Percentiles rank a stretch among this genome's conserved stretches.
Evolutionary conservation across 2,888 invertebrate species (phyloP).

Genomic region (Dynastes tityus): DNA sequence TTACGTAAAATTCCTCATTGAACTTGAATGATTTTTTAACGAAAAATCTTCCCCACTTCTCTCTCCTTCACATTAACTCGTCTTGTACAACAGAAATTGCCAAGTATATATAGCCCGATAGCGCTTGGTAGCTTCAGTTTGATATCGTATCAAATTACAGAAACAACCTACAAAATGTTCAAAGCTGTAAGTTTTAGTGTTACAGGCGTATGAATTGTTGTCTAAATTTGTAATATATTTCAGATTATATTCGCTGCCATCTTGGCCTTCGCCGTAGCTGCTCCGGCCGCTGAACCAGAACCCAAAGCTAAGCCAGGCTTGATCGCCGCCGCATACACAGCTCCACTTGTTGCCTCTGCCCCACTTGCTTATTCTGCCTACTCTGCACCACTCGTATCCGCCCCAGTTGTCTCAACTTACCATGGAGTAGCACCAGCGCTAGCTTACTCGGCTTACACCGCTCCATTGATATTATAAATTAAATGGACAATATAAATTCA

Average conservation of each 20-base stretch:
- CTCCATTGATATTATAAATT: background rate
- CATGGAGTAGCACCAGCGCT: too few relatives aligned
- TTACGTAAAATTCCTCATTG: background rate
- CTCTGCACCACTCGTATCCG: slow-evolving; percentile 42
- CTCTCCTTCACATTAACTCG: background rate
- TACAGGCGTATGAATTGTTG: background rate
- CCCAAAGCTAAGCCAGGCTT: slow-evolving; percentile 55
- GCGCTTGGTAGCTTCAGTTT: slow-evolving; percentile 17
- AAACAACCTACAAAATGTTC: slow-evolving; percentile 44
- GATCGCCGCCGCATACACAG: slow-evolving; percentile 67
- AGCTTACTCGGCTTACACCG: too few relatives aligned
- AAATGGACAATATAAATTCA: too few relatives aligned
- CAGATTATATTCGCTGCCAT: slow-evolving; percentile 72
- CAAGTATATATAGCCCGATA: slow-evolving; percentile 22
- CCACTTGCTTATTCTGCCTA: slow-evolving; percentile 48
- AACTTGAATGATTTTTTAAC: slow-evolving; percentile 3
- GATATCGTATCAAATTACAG: slow-evolving; percentile 7
- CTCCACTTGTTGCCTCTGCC: slow-evolving; percentile 46
- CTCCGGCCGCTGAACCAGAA: slow-evolving; percentile 64
- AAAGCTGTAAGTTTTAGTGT: slow-evolving; percentile 48
- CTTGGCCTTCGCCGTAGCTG: slow-evolving; percentile 71
- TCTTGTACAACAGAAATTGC: background rate
- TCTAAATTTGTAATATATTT: slow-evolving; percentile 48
- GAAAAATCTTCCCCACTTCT: slow-evolving; percentile 6
- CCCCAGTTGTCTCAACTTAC: slow-evolving; percentile 16